These are phyloP conservation scores for Baryphthengus martii DNA, from an alignment of 2,113 vertebrate species.

Conservation along the genomic window DNA sequence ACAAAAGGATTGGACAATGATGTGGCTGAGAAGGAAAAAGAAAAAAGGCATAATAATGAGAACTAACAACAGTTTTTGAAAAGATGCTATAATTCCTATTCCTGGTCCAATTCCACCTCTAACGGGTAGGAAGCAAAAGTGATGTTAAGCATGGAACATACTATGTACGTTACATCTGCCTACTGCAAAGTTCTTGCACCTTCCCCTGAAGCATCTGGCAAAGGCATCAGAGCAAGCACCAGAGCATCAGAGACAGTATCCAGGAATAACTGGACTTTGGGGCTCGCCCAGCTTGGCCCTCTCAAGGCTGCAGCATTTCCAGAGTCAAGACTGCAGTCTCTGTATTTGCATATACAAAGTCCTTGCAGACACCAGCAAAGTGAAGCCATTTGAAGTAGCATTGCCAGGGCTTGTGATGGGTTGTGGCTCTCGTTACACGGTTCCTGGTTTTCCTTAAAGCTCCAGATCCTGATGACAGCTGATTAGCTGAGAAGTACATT, in stretches of 20 bases:
- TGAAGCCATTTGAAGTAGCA: not conserved
- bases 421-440: not conserved
- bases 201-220: constrained; percentile 33
- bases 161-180: not conserved
- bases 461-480: not conserved
- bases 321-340: not conserved
- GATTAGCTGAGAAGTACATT: not conserved
- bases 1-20: not conserved
- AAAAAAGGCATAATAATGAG: not conserved
- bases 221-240: constrained; percentile 13
- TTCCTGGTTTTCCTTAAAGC: not conserved
- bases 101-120: not conserved
- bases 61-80: not conserved
- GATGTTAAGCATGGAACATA: not conserved
- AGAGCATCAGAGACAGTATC: not conserved
- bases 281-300: not conserved
- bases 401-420: not conserved
- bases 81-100: not conserved
- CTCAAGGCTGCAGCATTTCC: not conserved
- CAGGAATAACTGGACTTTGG: not conserved
- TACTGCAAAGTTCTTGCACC: not conserved
- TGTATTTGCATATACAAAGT: not conserved
- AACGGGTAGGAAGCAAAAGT: not conserved
- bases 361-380: not conserved
- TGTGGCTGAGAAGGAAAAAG: not conserved